Evolutionary conservation across 2,888 invertebrate genomes (phyloP), one percentile per base, ranked within the genome.

Genomic region (Dryococelus australis): DNA sequence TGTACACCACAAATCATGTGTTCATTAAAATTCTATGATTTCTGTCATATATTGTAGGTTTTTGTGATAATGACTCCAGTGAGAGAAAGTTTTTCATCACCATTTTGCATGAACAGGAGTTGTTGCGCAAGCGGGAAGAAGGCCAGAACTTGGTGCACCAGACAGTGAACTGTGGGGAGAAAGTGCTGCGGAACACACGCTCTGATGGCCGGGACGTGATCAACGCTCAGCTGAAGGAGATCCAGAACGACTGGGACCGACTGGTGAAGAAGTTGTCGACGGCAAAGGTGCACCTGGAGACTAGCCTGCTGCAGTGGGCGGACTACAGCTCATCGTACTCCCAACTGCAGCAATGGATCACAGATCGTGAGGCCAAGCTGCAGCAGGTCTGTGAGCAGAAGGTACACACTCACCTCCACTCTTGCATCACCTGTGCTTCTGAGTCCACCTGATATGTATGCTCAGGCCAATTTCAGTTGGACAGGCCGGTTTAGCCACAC

Each of bases 281-380:
- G 0, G 97, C 97, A 0, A 98, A 98, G 92, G 98, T 98, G 24
- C 96, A 97, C 90, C 92, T 99, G 78, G 98, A 99, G 92, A 98
- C 98, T 0, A 96, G 96, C 90, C 93, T 98, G 24, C 93, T 98
- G 80, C 98, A 99, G 94, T 99, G 98, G 98, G 98, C 98, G 12
- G 98, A 98, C 91, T 99, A 98, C 92, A 98, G 97, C 91, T 98
- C 98, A 87, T 98, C 98, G 88, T 98, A 97, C 92, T 96, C 96
- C 27, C 98, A 98, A 92, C 93, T 99, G 43, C 97, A 98, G 91
- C 97, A 98, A 94, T 98, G 99, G 98, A 97, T 99, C 88, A 96
- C 96, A 53, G 98, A 99, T 91, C 95, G 98, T 90, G 98, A 98
- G 93, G 97, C 97, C 9, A 97, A 98, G 93, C 92, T 98, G 85